Base-by-base conservation (phyloP, 2,797 vertebrate genomes). In the Apogon hyalosoma region DNA sequence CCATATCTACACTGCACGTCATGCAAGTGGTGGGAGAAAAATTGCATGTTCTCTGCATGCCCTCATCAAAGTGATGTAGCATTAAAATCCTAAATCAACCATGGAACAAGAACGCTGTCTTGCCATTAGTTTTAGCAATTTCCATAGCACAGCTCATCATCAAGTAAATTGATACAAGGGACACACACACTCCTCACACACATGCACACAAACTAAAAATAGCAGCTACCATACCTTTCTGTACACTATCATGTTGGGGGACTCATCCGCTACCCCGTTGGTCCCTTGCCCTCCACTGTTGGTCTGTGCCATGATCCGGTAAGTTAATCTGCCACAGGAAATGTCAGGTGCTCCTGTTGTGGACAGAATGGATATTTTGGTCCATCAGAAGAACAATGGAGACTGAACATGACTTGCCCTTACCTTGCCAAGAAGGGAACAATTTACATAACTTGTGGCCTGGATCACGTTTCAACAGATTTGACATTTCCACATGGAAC, bases 171-270 rank as follows among this genome's bases (percentile, higher is more conserved):
- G 69, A 80, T 76, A 63, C 59, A 57, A 65, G 62, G 43, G 67
- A 38, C 40, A 64, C 41, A 55, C 52, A 59, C 33, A 62, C 24
- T 28, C 24, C 24, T 28, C 62, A 69, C 47, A 63, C 63, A 65
- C 45, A 53, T 80, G 66, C 43, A n/a, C 72, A 64, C 55, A 40
- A 76, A 62, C 84, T 82, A 82, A 82, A 85, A 85, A 87, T 84
- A 87, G 82, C 77, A 49, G 51, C 76, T 16, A 52, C 61, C 86
- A 93, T 97, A 98, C 97, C 96, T 98, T 99, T 93, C 97, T 96
- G 91, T 98, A 99, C 77, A 99, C 96, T 90, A 98, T 93, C 95
- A 97, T 98, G 92, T 98, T 98, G 77, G 97, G 96, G 50, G 97
- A 98, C 86, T 99, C 97, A 66, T 98, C 97, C 10, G 94, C 94